Evolutionary conservation across 37 sponge, comb jelly and placozoan species (phyloP).

Genomic region (Axinella damicornis): DNA sequence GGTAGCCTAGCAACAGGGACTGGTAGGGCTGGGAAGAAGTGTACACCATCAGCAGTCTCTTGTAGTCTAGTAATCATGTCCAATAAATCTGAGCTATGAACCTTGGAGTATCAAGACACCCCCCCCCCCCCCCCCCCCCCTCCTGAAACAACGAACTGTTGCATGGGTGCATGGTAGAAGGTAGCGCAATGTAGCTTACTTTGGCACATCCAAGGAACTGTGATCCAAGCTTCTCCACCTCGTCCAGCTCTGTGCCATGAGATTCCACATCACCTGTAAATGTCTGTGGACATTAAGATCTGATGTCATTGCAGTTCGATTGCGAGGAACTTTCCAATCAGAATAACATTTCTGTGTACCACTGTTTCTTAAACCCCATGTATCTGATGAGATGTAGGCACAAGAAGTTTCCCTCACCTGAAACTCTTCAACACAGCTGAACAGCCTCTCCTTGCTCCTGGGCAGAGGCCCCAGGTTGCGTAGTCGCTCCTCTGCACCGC

Average conservation of each 20-base stretch:
- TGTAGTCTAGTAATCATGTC: too few relatives aligned
- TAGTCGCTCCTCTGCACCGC: constrained; percentile 30
- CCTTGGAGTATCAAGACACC: too few relatives aligned
- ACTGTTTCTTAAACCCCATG: too few relatives aligned
- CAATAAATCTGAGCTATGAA: too few relatives aligned
- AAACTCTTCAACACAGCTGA: constrained; percentile 18
- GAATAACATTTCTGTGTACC: too few relatives aligned
- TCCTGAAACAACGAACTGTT: too few relatives aligned
- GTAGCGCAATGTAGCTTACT: constrained; percentile 20
- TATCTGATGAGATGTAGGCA: too few relatives aligned
- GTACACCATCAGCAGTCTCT: too few relatives aligned
- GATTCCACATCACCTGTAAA: constrained; percentile 50
- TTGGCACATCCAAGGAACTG: constrained; percentile 53
- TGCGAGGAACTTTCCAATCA: too few relatives aligned
- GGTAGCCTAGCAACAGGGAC: constrained; percentile 25
- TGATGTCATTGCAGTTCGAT: too few relatives aligned
- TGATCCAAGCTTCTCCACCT: constrained; percentile 36
- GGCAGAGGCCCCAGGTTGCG: not conserved
- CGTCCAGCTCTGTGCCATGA: constrained; percentile 39
- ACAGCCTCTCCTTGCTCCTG: constrained; percentile 30
- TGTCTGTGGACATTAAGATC: not conserved
- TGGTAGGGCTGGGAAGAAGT: constrained; percentile 33
- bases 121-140: too few relatives aligned
- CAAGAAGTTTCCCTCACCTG: not conserved
- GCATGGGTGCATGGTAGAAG: too few relatives aligned